These are phyloP conservation scores for Alligator sinensis DNA, from an alignment of 2,113 vertebrate genomes.

Conservation along the genomic window DNA sequence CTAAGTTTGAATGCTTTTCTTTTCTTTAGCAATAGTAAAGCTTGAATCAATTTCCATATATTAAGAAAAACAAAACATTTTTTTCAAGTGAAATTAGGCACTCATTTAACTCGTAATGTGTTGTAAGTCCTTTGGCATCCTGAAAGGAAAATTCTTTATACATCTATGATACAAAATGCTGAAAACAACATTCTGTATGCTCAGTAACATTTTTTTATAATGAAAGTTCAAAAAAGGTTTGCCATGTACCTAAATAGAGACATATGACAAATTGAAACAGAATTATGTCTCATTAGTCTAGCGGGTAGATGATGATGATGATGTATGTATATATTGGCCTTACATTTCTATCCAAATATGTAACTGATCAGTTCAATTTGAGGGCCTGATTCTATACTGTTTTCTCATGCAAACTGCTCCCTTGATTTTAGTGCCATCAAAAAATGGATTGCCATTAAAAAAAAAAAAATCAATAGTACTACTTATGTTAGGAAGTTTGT, in stretches of 20 bases:
- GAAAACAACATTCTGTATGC: not conserved
- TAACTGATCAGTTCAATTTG: not conserved
- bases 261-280: not conserved
- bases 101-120: not conserved
- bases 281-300: not conserved
- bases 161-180: not conserved
- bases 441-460: not conserved
- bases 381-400: not conserved
- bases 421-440: not conserved
- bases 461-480: not conserved
- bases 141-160: constrained; percentile 17
- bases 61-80: not conserved
- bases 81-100: constrained; percentile 27
- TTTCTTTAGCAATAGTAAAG: constrained; percentile 15
- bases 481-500: not conserved
- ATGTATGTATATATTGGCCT: not conserved
- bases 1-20: not conserved
- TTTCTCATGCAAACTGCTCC: not conserved
- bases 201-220: not conserved
- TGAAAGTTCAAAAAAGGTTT: not conserved
- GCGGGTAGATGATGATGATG: not conserved
- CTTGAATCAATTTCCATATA: not conserved
- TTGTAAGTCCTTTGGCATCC: constrained; percentile 1
- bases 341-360: not conserved
- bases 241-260: not conserved